Evolutionary conservation across 2,888 invertebrate genomes (phyloP), one percentile per base, ranked within the genome.

Genomic region (Phoenoteleia sp.): DNA sequence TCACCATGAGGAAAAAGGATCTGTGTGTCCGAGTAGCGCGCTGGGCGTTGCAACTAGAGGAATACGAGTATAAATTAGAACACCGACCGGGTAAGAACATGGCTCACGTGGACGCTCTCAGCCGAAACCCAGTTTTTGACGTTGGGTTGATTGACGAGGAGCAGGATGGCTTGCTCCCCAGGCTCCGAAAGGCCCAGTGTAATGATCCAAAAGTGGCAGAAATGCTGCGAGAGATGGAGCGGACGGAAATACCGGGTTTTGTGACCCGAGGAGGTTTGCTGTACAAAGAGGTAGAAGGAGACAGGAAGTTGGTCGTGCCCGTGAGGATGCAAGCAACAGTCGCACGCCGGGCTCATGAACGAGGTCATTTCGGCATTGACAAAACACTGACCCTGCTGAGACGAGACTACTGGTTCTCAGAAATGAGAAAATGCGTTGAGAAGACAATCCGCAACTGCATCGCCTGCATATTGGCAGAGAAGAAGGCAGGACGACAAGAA

Each of bases 271-370:
- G 49, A 13, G 69, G 74, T 2, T 5, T 84, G 11, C 19, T 86
- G 23, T 84, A 81, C 27, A 76, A 62, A 19, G 77, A 83, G 0
- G 7, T 19, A 0, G 49, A 49, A 2, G 86, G 75, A 5, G 67
- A 64, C 25, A 17, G 33, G 0, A 56, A 58, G 25, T 15, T 92
- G 5, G 91, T 92, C 0, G 88, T 93, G 23, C 93, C 94, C 0
- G 89, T 86, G 21, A 19, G 21, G 7, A 91, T 94, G 91, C 89
- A 92, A 76, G 79, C 66, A 6, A 90, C 93, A 72, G 88, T 94
- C 0, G 93, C 94, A 3, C 86, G 84, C 39, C 88, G 79, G n/a
- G 87, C 87, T 0, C 93, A 94, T 79, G 90, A 90, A 27, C 85
- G 87, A 27, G 92, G 93, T 33, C 92, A 93, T 87, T 93, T 93